Evolutionary conservation across 2,888 invertebrate genomes (phyloP).

Genomic region (Eupithecia insigniata): DNA sequence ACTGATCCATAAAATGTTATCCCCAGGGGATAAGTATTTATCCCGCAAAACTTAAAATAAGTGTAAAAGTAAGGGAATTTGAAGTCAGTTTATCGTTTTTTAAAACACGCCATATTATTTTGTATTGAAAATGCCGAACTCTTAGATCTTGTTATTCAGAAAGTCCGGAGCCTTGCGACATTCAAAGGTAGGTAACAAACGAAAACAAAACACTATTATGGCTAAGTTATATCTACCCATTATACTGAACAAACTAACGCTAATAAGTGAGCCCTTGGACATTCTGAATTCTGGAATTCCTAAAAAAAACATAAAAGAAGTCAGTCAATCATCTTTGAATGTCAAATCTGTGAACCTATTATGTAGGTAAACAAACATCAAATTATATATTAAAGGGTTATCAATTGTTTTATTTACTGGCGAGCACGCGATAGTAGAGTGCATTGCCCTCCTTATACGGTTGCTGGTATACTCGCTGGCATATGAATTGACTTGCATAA

Average conservation of each 20-base stretch:
- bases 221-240: neutral
- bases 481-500: conserved; percentile 19
- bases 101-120: too few relatives aligned
- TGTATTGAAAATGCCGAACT: too few relatives aligned
- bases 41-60: too few relatives aligned
- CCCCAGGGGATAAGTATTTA: too few relatives aligned
- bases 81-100: too few relatives aligned
- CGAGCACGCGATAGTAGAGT: conserved; percentile 22
- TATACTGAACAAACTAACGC: neutral
- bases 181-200: neutral
- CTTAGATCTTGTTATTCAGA: too few relatives aligned
- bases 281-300: neutral
- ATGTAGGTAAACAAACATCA: neutral
- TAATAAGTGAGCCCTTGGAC: neutral
- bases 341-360: neutral
- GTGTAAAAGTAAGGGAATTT: too few relatives aligned
- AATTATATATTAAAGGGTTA: neutral
- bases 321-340: neutral
- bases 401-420: conserved; percentile 11
- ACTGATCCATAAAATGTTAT: too few relatives aligned
- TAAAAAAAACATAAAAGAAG: neutral
- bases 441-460: conserved; percentile 19
- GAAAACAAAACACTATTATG: neutral
- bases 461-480: neutral
- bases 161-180: too few relatives aligned